Evolutionary conservation across 2,113 vertebrate genomes (phyloP).

Genomic region (Gallinago media): DNA sequence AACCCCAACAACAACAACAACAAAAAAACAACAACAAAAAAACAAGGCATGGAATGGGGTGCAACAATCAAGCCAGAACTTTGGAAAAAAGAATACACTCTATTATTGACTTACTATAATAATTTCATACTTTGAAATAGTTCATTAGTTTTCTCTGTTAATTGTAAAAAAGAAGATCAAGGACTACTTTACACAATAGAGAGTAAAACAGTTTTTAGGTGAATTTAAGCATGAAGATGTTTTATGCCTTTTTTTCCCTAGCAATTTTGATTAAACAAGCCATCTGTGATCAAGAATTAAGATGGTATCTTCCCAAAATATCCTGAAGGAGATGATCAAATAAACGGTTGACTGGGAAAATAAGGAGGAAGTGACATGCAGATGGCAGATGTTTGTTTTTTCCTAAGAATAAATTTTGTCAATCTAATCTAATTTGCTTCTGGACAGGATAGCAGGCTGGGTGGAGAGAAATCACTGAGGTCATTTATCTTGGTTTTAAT

Average conservation of each 20-base stretch:
- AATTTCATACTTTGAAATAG: neutral
- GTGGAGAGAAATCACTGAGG: neutral
- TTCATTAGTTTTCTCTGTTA: neutral
- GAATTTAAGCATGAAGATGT: neutral
- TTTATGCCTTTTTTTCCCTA: neutral
- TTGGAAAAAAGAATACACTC: neutral
- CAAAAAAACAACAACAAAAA: too few relatives aligned
- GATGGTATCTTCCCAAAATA: neutral
- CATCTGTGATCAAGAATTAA: neutral
- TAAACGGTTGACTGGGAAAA: neutral
- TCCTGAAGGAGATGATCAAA: neutral
- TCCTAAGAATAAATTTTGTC: neutral
- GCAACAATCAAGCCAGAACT: neutral
- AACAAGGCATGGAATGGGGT: accelerated
- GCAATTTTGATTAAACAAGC: neutral
- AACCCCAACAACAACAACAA: neutral
- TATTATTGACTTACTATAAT: neutral
- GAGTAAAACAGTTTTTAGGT: neutral
- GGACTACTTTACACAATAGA: neutral
- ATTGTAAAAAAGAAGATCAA: neutral
- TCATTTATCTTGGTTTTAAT: neutral
- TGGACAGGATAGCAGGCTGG: neutral
- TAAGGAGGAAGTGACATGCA: neutral
- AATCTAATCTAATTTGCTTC: neutral
- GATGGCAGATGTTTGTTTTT: neutral